Evolutionary conservation across 2,797 vertebrate genomes (phyloP).

Genomic region (Gorsachius magnificus): DNA sequence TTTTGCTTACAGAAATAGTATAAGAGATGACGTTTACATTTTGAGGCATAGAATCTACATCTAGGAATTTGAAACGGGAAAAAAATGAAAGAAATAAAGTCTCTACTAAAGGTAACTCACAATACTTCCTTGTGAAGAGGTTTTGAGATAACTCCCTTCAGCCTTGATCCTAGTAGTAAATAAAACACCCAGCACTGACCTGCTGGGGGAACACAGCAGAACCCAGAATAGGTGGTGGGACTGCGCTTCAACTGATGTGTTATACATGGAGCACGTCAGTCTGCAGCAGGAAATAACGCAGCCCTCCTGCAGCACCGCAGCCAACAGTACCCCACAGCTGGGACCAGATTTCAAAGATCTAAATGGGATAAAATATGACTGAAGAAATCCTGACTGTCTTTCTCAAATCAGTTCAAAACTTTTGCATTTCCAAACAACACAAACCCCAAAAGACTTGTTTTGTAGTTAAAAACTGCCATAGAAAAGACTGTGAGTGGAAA

Average conservation of each 20-base stretch:
- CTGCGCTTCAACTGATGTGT: not conserved
- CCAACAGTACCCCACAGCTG: not conserved
- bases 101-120: not conserved
- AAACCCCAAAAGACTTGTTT: not conserved
- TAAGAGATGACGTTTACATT: not conserved
- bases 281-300: not conserved
- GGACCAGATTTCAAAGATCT: not conserved
- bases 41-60: not conserved
- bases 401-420: not conserved
- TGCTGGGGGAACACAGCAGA: not conserved
- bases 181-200: not conserved
- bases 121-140: not conserved
- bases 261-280: not conserved
- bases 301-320: not conserved
- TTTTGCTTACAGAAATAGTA: not conserved
- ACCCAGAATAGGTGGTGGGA: not conserved
- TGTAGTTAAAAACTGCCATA: slow-evolving; percentile 6
- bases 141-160: not conserved
- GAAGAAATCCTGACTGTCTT: not conserved
- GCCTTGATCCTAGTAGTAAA: not conserved
- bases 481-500: slow-evolving; percentile 1
- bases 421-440: slow-evolving; percentile 13
- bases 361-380: not conserved
- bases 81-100: not conserved
- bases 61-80: not conserved